Evolutionary conservation across 1,140 invertebrate genomes (phyloP).

Genomic region (Muscidifurax raptorellus): DNA sequence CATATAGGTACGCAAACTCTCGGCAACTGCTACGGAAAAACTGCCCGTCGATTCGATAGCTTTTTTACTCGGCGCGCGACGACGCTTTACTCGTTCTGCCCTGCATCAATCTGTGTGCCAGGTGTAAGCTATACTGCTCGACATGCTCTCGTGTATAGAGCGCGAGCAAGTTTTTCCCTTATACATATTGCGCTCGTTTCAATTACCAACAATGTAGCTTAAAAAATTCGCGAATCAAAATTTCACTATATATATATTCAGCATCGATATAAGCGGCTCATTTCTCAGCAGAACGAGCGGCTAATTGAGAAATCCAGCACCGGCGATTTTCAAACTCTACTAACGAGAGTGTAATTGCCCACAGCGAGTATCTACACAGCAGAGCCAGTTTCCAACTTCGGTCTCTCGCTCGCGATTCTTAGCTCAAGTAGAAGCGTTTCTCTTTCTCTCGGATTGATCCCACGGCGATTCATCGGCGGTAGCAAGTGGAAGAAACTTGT

Average conservation of each 20-base stretch:
- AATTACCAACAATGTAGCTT: background rate
- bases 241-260: no score
- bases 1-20: constrained; percentile 12
- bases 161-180: background rate
- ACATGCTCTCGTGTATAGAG: no score
- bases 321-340: constrained; percentile 21
- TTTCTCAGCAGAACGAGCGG: background rate
- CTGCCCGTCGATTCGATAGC: background rate
- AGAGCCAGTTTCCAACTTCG: constrained; percentile 50
- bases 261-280: no score
- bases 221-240: background rate
- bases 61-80: no score
- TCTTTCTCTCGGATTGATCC: constrained; percentile 41
- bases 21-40: constrained; percentile 2
- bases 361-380: background rate
- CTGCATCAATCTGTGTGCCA: background rate
- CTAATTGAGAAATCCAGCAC: constrained; percentile 48
- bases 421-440: background rate
- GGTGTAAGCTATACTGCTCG: constrained; percentile 19
- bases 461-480: constrained; percentile 40
- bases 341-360: constrained; percentile 51
- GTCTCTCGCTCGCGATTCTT: background rate
- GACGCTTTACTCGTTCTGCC: constrained; percentile 1
- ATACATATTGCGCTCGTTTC: no score
- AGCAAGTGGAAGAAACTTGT: constrained; percentile 26